Evolutionary conservation across 2,113 vertebrate genomes (phyloP), one percentile per base, ranked within the genome.

Genomic region (Mirza zaza): DNA sequence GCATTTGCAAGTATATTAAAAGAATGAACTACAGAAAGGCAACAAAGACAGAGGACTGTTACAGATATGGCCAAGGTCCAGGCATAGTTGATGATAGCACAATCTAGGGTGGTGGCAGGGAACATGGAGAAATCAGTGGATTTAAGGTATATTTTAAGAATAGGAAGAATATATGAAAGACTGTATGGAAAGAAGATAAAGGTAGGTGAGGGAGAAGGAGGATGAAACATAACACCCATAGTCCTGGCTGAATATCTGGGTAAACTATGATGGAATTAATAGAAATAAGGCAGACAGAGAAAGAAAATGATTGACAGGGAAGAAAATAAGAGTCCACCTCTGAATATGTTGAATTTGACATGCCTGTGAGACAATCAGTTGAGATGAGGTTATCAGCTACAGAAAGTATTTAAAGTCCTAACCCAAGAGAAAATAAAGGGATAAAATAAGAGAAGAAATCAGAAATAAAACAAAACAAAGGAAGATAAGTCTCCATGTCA

Each of bases 1-100:
- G 32, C 20, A 85, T 70, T 75, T 91, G 11, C 29, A 90, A 85
- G 77, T 87, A 93, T 68, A 90, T 45, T 32, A 59, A 89, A 96
- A 71, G 17, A 76, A 75, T 32, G 52, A 71, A 65, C 36, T 71
- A 23, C 84, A 71, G 27, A 75, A 57, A 91, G 18, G 20, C 50
- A 71, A 84, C 57, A 83, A 29, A 87, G 36, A 93, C 70, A 87
- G 18, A 61, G 21, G 23, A 84, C 6, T 25, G 32, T 63, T 87
- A 84, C 1, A 1, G 42, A 48, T 39, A 93, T 27, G 75, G 10
- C 18, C 71, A 87, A 6, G 7, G 13, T 96, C n/a, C 12, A 63
- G 20, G 39, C 50, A 87, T 65, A 85, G 6, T 29, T n/a, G 34
- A 77, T 87, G 27, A 65, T 50, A 90, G n/a, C 57, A 77, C 39